Evolutionary conservation across 1,140 invertebrate genomes (phyloP).

Genomic region (Octopus bimaculoides): DNA sequence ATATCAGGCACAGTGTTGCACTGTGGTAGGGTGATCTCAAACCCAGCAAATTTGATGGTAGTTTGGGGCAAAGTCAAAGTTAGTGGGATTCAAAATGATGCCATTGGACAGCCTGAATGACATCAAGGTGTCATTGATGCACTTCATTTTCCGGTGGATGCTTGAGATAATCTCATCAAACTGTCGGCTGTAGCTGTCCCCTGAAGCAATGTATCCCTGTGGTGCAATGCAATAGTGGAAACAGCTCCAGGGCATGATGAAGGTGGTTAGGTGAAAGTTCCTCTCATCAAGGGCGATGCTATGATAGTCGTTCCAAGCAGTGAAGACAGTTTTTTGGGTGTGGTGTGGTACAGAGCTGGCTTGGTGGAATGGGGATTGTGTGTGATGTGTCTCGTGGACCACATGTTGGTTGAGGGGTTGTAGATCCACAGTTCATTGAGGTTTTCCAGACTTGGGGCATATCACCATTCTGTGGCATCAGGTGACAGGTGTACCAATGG

Average conservation of each 20-base stretch:
- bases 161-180: constrained; percentile 30
- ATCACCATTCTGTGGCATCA: constrained; percentile 35
- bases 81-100: constrained; percentile 42
- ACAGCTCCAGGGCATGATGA: constrained; percentile 37
- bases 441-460: constrained; percentile 27
- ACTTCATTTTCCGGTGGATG: constrained; percentile 33
- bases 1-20: constrained; percentile 20
- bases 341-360: too few species aligned
- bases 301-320: too few species aligned
- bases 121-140: constrained; percentile 32
- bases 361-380: constrained; percentile 23
- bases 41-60: constrained; percentile 35
- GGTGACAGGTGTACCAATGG: constrained; percentile 28
- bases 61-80: constrained; percentile 31
- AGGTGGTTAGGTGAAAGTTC: constrained; percentile 31
- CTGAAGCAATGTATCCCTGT: constrained; percentile 33
- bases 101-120: constrained; percentile 26
- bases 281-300: constrained; percentile 20
- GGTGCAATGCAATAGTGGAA: constrained; percentile 28
- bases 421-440: constrained; percentile 28
- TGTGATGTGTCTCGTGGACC: constrained; percentile 26
- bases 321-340: too few species aligned
- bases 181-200: constrained; percentile 27
- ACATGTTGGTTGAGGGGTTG: constrained; percentile 28
- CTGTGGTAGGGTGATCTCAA: constrained; percentile 25